A percentile compares a stretch with the other conserved stretches of the same genome.
Conservation (phyloP, 1,140 invertebrate species). For the Stegodyphus dumicola region DNA sequence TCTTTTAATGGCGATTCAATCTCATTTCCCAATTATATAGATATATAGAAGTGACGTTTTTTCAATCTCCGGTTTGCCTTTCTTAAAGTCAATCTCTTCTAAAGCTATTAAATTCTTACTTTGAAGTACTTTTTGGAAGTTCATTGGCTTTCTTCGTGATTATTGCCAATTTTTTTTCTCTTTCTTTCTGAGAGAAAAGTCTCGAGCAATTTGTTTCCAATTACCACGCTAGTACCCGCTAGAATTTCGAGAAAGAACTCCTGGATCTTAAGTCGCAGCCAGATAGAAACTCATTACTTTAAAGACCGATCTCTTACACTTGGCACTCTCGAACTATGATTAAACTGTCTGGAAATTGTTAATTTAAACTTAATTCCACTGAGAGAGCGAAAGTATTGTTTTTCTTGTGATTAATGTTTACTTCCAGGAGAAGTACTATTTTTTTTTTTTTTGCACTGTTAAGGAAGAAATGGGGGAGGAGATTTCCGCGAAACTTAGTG, state of each 20-base stretch:
- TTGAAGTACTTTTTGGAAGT: neutral
- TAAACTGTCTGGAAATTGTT: neutral
- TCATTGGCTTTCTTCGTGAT: conserved; percentile 36
- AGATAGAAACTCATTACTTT: conserved; percentile 2
- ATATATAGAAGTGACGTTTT: neutral
- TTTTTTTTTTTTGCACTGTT: too few relatives aligned
- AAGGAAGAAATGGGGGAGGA: too few relatives aligned
- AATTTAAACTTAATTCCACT: neutral
- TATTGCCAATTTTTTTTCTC: conserved; percentile 20
- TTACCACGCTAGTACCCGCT: neutral
- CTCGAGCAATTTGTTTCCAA: conserved; percentile 30
- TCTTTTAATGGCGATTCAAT: conserved; percentile 31
- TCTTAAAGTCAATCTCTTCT: conserved; percentile 21
- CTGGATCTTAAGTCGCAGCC: neutral
- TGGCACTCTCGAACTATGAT: neutral
- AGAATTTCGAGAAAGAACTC: neutral
- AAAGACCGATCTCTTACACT: neutral
- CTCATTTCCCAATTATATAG: conserved; percentile 27
- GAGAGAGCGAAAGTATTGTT: neutral
- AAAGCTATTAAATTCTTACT: conserved; percentile 47
- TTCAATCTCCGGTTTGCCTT: neutral
- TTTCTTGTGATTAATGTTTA: too few relatives aligned
- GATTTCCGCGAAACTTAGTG: too few relatives aligned
- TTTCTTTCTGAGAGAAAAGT: neutral
- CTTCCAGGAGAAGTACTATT: too few relatives aligned